Conservation (phyloP, 2,888 invertebrate genomes). For the Amiota minor region DNA sequence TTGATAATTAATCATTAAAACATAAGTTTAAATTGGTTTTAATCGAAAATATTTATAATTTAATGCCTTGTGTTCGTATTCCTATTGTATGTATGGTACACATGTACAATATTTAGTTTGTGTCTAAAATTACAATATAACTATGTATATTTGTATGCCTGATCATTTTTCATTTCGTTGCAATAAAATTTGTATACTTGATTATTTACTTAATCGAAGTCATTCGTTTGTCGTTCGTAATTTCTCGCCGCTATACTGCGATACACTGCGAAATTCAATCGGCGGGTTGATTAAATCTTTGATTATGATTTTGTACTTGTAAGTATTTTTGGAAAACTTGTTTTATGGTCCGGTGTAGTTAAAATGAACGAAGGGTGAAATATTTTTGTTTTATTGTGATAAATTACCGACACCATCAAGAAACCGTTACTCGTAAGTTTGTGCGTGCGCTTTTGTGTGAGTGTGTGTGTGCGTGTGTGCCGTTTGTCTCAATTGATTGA, state of each 20-base stretch:
- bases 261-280: background rate
- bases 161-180: constrained; percentile 10
- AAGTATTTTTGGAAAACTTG: constrained; percentile 2
- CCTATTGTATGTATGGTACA: background rate
- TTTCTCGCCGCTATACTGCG: background rate
- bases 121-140: too few species aligned
- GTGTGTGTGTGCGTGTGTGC: background rate
- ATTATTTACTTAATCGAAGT: background rate
- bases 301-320: constrained; percentile 19
- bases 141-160: background rate
- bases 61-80: too few species aligned
- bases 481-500: too few species aligned
- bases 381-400: background rate
- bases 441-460: background rate
- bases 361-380: background rate
- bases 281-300: constrained; percentile 19
- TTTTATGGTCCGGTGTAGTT: background rate
- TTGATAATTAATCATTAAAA: too few species aligned
- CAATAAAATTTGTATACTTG: constrained; percentile 18
- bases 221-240: background rate
- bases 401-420: background rate
- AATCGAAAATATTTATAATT: too few species aligned
- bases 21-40: too few species aligned
- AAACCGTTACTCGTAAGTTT: background rate
- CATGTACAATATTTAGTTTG: too few species aligned